Conservation (phyloP, 2,113 vertebrate species). For the Chamaetylas fuelleborni region DNA sequence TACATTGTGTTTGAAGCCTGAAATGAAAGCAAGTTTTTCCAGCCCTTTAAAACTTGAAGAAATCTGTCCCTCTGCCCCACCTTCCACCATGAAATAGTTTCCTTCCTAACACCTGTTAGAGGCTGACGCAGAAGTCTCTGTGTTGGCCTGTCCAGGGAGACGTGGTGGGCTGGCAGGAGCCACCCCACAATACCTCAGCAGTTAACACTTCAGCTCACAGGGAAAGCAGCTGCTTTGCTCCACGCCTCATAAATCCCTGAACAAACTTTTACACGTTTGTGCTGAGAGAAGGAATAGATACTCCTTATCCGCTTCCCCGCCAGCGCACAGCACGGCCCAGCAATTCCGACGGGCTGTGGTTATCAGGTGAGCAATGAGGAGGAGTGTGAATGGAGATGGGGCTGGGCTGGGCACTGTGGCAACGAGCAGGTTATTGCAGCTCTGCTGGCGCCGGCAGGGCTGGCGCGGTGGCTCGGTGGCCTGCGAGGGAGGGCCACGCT, state of each 20-base stretch:
- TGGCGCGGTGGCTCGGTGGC: constrained; percentile 28
- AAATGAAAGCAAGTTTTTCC: constrained; percentile 13
- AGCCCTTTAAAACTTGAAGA: constrained; percentile 3
- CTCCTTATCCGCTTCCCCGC: neutral
- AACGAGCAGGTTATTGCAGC: constrained; percentile 58
- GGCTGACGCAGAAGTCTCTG: neutral
- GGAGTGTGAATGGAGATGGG: constrained; percentile 48
- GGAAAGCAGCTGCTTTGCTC: constrained; percentile 39
- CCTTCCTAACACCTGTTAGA: constrained; percentile 39
- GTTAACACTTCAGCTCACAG: constrained; percentile 30
- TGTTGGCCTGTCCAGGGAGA: neutral
- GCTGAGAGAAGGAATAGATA: neutral
- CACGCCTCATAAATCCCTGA: constrained; percentile 17
- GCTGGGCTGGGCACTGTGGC: constrained; percentile 58
- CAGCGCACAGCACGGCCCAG: neutral
- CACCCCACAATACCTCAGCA: neutral
- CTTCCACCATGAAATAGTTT: constrained; percentile 17
- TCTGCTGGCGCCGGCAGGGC: constrained; percentile 75
- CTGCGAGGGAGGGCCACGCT: neutral
- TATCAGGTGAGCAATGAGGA: constrained; percentile 64
- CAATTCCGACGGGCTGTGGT: neutral
- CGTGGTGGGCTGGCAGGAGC: neutral
- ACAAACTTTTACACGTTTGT: constrained; percentile 25
- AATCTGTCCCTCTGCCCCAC: neutral
- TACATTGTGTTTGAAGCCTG: neutral